These are phyloP conservation scores for Pipistrellus nathusii DNA, from an alignment of 2,797 vertebrate genomes.

Conservation along the genomic window DNA sequence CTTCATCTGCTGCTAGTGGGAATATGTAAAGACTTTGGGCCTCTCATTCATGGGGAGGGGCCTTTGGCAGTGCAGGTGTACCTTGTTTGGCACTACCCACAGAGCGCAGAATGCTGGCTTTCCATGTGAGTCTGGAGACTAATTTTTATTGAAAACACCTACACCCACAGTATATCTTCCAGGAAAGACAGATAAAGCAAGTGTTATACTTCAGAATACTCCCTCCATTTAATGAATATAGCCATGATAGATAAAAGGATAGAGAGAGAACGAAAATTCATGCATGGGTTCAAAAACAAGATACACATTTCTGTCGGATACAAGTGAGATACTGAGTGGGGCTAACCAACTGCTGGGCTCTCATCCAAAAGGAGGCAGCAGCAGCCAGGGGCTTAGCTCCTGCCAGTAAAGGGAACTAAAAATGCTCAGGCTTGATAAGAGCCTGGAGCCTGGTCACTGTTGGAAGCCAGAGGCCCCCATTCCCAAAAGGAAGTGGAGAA, in stretches of 20 bases:
- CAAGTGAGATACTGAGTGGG: background rate
- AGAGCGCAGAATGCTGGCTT: background rate
- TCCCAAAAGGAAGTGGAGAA: constrained; percentile 60
- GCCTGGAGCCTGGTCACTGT: constrained; percentile 25
- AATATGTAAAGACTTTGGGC: background rate
- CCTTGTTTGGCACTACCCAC: background rate
- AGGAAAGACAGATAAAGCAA: constrained; percentile 33
- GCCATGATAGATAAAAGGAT: constrained; percentile 8
- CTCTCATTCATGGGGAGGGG: background rate
- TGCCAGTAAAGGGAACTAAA: constrained; percentile 61
- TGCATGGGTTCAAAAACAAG: constrained; percentile 4
- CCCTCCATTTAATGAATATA: background rate
- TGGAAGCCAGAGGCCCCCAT: constrained; percentile 22
- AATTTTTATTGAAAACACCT: constrained; percentile 37
- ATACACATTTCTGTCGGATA: constrained; percentile 5
- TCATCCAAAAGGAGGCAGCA: constrained; percentile 17
- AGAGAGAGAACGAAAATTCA: background rate
- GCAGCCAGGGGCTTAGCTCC: constrained; percentile 24
- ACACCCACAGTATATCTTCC: background rate
- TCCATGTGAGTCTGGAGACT: background rate
- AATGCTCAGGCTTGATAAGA: constrained; percentile 46
- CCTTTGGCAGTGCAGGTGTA: background rate
- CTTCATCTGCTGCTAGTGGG: background rate
- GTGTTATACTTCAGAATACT: constrained; percentile 6
- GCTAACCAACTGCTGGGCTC: constrained; percentile 25